phyloP scores from a whole-genome alignment of 2,113 vertebrate genomes.

The Mionectes macconnelli region DNA sequence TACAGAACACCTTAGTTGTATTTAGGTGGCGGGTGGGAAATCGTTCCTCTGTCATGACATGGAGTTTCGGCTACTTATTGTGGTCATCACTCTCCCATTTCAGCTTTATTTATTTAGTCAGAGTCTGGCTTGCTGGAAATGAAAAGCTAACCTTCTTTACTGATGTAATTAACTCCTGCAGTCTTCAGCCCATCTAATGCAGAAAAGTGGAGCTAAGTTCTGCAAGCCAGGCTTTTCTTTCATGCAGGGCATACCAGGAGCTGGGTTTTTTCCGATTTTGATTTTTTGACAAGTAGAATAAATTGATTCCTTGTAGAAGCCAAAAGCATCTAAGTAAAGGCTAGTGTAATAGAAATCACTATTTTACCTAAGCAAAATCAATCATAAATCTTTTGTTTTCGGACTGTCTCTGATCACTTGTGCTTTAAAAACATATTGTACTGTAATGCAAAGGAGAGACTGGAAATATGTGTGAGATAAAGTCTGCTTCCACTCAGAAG shows the following conservation, averaged over 20 bases:
- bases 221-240: neutral
- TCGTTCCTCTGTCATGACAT: neutral
- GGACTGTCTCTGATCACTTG: slow-evolving; percentile 64
- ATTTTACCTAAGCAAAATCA: slow-evolving; percentile 74
- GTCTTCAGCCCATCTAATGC: slow-evolving; percentile 5
- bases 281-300: slow-evolving; percentile 61
- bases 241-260: neutral
- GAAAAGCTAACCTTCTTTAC: neutral
- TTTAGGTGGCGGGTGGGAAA: neutral
- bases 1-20: slow-evolving; percentile 21
- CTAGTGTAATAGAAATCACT: slow-evolving; percentile 60
- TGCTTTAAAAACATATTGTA: slow-evolving; percentile 24
- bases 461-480: slow-evolving; percentile 61
- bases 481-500: slow-evolving; percentile 45
- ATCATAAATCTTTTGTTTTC: slow-evolving; percentile 69
- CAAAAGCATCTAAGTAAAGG: slow-evolving; percentile 69
- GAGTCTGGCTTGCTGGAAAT: neutral
- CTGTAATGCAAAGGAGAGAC: slow-evolving; percentile 52
- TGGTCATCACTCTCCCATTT: neutral
- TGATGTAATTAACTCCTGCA: neutral
- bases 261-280: neutral
- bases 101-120: neutral
- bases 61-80: neutral
- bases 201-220: slow-evolving; percentile 31
- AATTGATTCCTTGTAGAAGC: slow-evolving; percentile 57